phyloP scores from a whole-genome alignment of 2,888 invertebrate species.

The Allacma fusca region DNA sequence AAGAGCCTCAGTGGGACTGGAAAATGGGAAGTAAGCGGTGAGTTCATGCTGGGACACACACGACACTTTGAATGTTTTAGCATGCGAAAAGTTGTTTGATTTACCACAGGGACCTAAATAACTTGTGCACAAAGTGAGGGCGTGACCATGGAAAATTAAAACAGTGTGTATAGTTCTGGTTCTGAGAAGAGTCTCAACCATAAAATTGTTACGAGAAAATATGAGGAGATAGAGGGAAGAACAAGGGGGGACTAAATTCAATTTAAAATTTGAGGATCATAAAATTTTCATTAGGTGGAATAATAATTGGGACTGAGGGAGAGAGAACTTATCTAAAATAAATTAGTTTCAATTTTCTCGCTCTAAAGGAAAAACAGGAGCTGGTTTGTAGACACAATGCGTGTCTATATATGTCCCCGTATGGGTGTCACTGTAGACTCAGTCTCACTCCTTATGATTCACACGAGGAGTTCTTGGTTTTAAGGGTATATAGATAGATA shows the following conservation, averaged over 20 bases:
- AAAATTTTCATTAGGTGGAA: constrained; percentile 8
- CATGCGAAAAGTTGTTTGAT: too few relatives aligned
- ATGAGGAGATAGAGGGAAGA: neutral
- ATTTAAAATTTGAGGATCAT: constrained; percentile 1
- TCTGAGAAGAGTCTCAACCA: neutral
- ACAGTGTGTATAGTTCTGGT: neutral
- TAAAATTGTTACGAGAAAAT: constrained; percentile 2
- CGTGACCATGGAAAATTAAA: neutral
- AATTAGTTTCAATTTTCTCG: constrained; percentile 13
- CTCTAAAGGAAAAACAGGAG: neutral
- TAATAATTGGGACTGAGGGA: neutral
- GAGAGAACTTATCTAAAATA: neutral
- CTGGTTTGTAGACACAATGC: too few relatives aligned
- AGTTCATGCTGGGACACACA: too few relatives aligned
- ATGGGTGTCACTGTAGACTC: too few relatives aligned
- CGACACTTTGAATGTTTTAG: too few relatives aligned
- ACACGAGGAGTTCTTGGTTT: too few relatives aligned
- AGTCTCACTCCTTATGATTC: neutral
- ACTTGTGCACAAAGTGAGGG: too few relatives aligned
- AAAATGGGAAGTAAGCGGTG: too few relatives aligned
- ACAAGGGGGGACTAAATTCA: neutral
- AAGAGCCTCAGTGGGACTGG: too few relatives aligned
- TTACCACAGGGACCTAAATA: too few relatives aligned
- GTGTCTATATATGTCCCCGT: neutral
- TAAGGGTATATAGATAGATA: too few relatives aligned